Evolutionary conservation across 1,140 invertebrate species (phyloP).

Genomic region (Agrilus planipennis): DNA sequence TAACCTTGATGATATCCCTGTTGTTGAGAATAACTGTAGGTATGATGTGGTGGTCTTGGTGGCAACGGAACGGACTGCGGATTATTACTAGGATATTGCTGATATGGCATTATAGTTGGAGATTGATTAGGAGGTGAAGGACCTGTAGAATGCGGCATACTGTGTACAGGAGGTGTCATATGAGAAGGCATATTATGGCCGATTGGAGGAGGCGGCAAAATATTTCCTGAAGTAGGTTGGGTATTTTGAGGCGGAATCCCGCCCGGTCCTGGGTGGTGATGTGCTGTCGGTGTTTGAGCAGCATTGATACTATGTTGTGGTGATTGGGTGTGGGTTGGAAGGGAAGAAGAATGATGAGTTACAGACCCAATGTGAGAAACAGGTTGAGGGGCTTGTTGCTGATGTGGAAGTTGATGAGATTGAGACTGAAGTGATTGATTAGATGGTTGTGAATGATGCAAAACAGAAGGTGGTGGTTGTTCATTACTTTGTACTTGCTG

Average conservation of each 20-base stretch:
- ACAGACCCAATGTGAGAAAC: too few species aligned
- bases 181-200: constrained; percentile 29
- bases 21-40: constrained; percentile 49
- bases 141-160: constrained; percentile 5
- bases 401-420: constrained; percentile 12
- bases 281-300: constrained; percentile 9
- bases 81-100: constrained; percentile 32
- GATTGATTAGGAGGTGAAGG: constrained; percentile 19
- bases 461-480: constrained; percentile 11
- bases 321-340: constrained; percentile 10
- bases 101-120: constrained; percentile 38
- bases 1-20: constrained; percentile 48
- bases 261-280: constrained; percentile 14
- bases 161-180: constrained; percentile 11
- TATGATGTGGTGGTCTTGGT: constrained; percentile 45
- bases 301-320: too few species aligned
- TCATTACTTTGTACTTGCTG: not conserved
- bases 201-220: constrained; percentile 20
- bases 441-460: constrained; percentile 15
- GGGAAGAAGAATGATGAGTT: too few species aligned
- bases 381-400: too few species aligned
- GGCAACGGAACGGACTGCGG: constrained; percentile 31
- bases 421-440: constrained; percentile 12
- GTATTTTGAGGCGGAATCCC: constrained; percentile 32
- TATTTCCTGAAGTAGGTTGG: constrained; percentile 7